Conservation (phyloP, 1,140 invertebrate genomes). For the Macrocentrus cingulum region DNA sequence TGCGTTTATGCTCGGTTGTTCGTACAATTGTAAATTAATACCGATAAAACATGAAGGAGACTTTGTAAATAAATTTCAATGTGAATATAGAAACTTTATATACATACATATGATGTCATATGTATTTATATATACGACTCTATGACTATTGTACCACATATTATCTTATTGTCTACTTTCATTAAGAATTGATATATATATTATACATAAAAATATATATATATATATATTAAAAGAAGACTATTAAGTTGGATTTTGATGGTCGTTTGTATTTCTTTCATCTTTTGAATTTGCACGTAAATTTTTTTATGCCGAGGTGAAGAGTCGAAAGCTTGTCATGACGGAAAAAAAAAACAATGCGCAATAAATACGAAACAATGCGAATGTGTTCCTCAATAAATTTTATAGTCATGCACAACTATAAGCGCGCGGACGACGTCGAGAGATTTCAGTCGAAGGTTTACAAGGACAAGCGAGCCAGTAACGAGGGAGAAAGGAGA, state of each 20-base stretch:
- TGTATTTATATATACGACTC: constrained; percentile 41
- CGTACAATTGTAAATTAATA: constrained; percentile 56
- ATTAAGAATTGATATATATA: no score
- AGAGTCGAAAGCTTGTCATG: constrained; percentile 5
- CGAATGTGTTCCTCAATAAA: constrained; percentile 10
- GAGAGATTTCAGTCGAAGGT: neutral
- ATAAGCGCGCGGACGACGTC: neutral
- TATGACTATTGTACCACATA: constrained; percentile 36
- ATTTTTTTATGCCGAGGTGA: neutral
- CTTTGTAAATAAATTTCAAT: constrained; percentile 56
- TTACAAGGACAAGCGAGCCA: neutral
- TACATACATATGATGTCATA: constrained; percentile 49
- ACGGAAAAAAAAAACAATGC: constrained; percentile 3
- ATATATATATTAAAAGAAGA: constrained; percentile 1
- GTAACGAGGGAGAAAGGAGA: neutral
- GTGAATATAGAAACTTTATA: constrained; percentile 59
- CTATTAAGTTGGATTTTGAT: neutral
- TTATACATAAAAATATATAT: constrained; percentile 47
- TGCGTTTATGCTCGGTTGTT: constrained; percentile 44
- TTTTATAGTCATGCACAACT: neutral
- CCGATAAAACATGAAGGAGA: constrained; percentile 36
- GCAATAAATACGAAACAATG: constrained; percentile 20
- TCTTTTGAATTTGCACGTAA: no score
- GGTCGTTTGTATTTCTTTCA: no score
- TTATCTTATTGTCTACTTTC: constrained; percentile 55